Evolutionary conservation across 2,888 invertebrate species (phyloP).

Genomic region (Zele albiditarsus): DNA sequence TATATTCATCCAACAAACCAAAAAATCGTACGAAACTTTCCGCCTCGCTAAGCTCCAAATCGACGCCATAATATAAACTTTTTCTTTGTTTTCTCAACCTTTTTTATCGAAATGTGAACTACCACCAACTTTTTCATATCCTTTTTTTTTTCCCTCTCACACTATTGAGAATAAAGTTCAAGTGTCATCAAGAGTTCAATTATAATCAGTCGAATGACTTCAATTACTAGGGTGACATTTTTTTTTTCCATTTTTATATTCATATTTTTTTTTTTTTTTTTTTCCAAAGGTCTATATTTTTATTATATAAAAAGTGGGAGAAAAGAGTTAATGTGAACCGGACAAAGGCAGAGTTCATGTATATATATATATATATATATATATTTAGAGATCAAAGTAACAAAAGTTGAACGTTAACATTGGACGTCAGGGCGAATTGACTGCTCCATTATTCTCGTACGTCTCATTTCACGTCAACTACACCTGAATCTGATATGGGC

Average conservation of each 20-base stretch:
- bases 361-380: neutral
- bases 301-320: neutral
- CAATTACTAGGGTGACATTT: neutral
- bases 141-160: neutral
- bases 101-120: neutral
- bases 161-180: neutral
- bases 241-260: neutral
- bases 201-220: neutral
- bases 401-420: constrained; percentile 35
- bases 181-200: neutral
- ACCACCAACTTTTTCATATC: neutral
- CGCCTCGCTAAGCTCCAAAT: neutral
- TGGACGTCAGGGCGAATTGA: constrained; percentile 36
- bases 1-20: neutral
- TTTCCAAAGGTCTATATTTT: neutral
- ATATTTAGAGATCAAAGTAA: constrained; percentile 27
- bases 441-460: constrained; percentile 46
- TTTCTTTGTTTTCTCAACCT: neutral
- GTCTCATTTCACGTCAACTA: constrained; percentile 49
- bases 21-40: no score
- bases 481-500: constrained; percentile 33
- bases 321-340: neutral
- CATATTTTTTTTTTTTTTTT: neutral
- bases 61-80: neutral
- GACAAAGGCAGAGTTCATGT: neutral